A percentile compares a stretch with the other conserved stretches of the same genome.
phyloP scores from a whole-genome alignment of 2,113 vertebrate species.

The Paracyprichromis sp. region DNA sequence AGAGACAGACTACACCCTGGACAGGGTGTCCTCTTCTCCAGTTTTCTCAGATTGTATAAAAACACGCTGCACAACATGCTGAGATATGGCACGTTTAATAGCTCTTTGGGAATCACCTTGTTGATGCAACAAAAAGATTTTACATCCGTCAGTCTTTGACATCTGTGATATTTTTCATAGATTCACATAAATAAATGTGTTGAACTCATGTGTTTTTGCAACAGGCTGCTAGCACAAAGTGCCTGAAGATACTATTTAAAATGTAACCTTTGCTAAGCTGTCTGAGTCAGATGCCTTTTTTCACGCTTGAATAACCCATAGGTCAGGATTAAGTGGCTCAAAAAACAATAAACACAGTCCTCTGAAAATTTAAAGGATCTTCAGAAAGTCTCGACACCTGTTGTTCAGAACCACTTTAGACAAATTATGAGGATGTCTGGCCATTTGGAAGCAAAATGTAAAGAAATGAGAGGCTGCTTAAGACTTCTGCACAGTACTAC shows the following conservation, averaged over 20 bases:
- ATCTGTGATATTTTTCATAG: not conserved
- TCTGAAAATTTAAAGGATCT: not conserved
- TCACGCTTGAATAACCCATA: not conserved
- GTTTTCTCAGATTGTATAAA: not conserved
- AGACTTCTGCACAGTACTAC: not conserved
- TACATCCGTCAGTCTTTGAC: not conserved
- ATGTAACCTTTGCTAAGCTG: not conserved
- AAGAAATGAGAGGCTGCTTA: not conserved
- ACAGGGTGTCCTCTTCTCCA: not conserved
- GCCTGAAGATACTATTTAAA: not conserved
- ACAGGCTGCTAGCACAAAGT: not conserved
- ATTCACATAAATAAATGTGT: not conserved
- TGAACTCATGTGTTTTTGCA: accelerated
- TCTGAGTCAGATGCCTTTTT: not conserved
- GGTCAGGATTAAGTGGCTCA: not conserved
- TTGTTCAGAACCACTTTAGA: not conserved
- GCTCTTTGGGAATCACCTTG: not conserved
- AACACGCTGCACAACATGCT: not conserved
- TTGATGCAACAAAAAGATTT: accelerated
- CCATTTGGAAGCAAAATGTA: not conserved
- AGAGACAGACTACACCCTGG: not conserved
- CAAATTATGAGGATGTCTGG: not conserved
- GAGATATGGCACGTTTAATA: not conserved
- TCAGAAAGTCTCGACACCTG: not conserved
- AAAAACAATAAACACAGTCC: not conserved